phyloP scores from a whole-genome alignment of 1,140 invertebrate species.

The Drosophila funebris region DNA sequence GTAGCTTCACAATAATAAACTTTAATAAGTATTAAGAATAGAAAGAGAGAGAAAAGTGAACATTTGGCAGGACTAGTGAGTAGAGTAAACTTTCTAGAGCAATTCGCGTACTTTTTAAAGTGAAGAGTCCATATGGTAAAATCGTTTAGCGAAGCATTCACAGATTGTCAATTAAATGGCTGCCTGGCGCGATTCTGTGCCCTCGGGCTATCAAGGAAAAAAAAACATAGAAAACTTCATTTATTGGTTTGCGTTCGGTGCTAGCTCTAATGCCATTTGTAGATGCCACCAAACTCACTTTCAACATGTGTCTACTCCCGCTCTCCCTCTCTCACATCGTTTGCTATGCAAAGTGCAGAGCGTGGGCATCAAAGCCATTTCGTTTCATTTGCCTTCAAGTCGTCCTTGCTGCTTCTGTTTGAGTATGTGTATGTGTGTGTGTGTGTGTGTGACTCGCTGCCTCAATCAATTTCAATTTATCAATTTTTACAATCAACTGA shows the following conservation, averaged over 20 bases:
- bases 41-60: no score
- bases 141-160: conserved; percentile 3
- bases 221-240: conserved; percentile 29
- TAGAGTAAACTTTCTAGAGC: background rate
- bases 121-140: background rate
- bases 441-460: conserved; percentile 39
- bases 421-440: conserved; percentile 7
- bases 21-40: no score
- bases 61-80: background rate
- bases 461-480: conserved; percentile 83
- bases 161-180: conserved; percentile 63
- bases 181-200: conserved; percentile 23
- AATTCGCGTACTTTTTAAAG: background rate
- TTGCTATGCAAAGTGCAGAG: conserved; percentile 45
- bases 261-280: conserved; percentile 54
- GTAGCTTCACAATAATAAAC: no score
- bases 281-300: conserved; percentile 49
- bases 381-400: conserved; percentile 37
- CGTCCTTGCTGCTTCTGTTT: conserved; percentile 20
- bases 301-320: no score
- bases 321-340: background rate
- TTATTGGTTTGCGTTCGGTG: conserved; percentile 12
- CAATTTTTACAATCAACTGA: conserved; percentile 82
- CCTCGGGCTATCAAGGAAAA: conserved; percentile 4
- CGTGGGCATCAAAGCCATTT: conserved; percentile 55